Evolutionary conservation across 1,140 invertebrate genomes (phyloP), one percentile per base, ranked within the genome.

Genomic region (Heliothis virescens): DNA sequence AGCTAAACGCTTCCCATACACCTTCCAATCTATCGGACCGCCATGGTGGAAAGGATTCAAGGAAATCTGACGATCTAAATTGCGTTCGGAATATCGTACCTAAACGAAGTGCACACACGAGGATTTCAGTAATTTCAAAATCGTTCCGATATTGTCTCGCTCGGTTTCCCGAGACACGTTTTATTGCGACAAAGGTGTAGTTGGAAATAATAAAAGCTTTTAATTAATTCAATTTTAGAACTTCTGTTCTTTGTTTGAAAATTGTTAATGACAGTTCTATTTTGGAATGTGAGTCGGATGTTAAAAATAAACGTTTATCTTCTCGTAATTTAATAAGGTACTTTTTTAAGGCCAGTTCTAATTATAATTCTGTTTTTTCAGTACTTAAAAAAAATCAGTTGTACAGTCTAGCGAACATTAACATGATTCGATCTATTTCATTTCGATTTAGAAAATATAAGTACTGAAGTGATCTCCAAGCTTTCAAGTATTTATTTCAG

Each of bases 21-120:
- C 29, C 62, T 63, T 63, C 29, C 29, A 41, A 63, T 41, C 34
- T 63, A 16, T 63, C 29, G 34, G 11, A 59, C 15, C 62, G 62
- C 41, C 41, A 41, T 63, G 29, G 3, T 63, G 13, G 15, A 41
- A 63, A n/a, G 15, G 62, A 63, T 41, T 63, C 15, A n/a, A n/a
- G 15, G 52, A 53, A n/a, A 53, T 53, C 15, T 47, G 29, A 34
- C 29, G 60, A 34, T 41, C 29, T 1, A 63, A 63, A 63, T 41
- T 63, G 60, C 60, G 18, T 59, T 7, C 21, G 18, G 55, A 34
- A 34, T 34, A 34, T 34, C 34, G 34, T 34, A 21, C 52, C 15
- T 53, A n/a, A 53, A 13, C 52, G n/a, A 53, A 53, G 52, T 53
- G 52, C 52, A 53, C 52, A 53, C n/a, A n/a, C 52, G 50, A 53